Evolutionary conservation across 2,888 invertebrate genomes (phyloP).

Genomic region (Acronicta alni): DNA sequence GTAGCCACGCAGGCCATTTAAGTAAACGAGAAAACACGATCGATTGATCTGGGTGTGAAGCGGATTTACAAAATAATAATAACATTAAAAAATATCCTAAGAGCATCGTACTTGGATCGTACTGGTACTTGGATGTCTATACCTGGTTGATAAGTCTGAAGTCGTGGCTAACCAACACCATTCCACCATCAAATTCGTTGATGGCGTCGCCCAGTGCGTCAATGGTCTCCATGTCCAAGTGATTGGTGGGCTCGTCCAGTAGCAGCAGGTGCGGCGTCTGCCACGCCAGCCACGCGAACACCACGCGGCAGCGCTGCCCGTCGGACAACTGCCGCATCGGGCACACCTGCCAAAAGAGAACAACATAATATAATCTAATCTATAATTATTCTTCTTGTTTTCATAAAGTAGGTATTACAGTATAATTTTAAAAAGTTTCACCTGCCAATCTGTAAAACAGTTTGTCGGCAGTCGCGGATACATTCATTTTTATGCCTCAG

Average conservation of each 20-base stretch:
- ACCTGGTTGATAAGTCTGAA: slow-evolving; percentile 99
- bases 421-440: no score
- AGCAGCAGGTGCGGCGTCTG: slow-evolving; percentile 98
- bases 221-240: slow-evolving; percentile 99
- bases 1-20: no score
- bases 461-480: no score
- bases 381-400: no score
- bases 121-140: not conserved
- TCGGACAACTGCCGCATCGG: slow-evolving; percentile 98
- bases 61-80: no score
- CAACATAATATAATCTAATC: not conserved
- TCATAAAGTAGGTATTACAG: no score
- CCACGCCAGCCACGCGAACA: slow-evolving; percentile 99
- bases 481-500: no score
- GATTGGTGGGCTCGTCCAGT: slow-evolving; percentile 96
- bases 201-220: slow-evolving; percentile 99
- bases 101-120: no score
- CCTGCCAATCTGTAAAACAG: no score
- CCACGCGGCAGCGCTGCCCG: slow-evolving; percentile 99
- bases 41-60: no score
- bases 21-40: no score
- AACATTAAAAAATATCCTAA: no score
- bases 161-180: slow-evolving; percentile 99
- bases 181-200: slow-evolving; percentile 99
- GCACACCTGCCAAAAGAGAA: slow-evolving; percentile 91